phyloP scores from a whole-genome alignment of 1,140 invertebrate genomes.

The Trichonephila clavata region DNA sequence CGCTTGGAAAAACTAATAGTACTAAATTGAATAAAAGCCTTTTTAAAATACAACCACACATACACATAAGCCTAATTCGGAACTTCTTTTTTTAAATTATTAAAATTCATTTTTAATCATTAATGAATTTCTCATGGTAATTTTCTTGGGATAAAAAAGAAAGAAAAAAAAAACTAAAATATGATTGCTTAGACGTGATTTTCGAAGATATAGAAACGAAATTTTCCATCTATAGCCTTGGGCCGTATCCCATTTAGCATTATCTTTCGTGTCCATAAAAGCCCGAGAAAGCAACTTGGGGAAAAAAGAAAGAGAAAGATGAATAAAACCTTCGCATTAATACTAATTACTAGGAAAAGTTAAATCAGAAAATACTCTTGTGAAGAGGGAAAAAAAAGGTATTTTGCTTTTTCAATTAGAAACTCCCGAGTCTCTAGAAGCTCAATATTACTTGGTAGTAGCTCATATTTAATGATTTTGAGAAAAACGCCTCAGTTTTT shows the following conservation, averaged over 20 bases:
- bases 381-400: background rate
- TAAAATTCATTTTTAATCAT: constrained; percentile 55
- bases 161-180: constrained; percentile 5
- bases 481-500: constrained; percentile 51
- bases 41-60: background rate
- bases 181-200: constrained; percentile 17
- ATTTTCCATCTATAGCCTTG: constrained; percentile 25
- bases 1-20: too few relatives aligned
- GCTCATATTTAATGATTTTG: constrained; percentile 64
- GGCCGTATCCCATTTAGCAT: constrained; percentile 20
- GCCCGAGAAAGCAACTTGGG: background rate
- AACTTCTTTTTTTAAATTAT: constrained; percentile 9
- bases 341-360: constrained; percentile 54
- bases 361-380: constrained; percentile 49
- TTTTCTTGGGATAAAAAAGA: background rate
- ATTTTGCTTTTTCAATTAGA: constrained; percentile 50
- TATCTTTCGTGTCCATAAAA: constrained; percentile 33
- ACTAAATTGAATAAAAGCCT: background rate
- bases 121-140: constrained; percentile 56
- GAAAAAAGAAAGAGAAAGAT: constrained; percentile 36
- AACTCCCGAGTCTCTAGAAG: constrained; percentile 12
- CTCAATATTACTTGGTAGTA: constrained; percentile 33
- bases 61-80: background rate
- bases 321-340: constrained; percentile 66
- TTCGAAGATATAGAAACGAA: constrained; percentile 26